Percentiles rank a stretch among this genome's conserved stretches.
Evolutionary conservation across 1,140 invertebrate genomes (phyloP).

Genomic region (Propsilocerus akamusi): DNA sequence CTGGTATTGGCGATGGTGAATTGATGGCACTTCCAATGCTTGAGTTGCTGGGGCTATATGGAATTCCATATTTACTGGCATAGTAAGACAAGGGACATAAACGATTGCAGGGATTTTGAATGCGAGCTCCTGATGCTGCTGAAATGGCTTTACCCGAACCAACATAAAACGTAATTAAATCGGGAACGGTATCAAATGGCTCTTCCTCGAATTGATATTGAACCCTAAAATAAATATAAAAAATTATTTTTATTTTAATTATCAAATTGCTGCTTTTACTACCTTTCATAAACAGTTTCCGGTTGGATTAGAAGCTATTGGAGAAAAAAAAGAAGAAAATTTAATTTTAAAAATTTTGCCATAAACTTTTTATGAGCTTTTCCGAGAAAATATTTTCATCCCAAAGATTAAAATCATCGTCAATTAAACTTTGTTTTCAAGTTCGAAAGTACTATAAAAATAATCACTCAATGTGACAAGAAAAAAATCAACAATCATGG

Average conservation of each 20-base stretch:
- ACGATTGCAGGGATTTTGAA: slow-evolving; percentile 56
- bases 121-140: slow-evolving; percentile 39
- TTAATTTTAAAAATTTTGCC: not conserved
- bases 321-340: slow-evolving; percentile 6
- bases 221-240: slow-evolving; percentile 49
- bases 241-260: not conserved
- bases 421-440: slow-evolving; percentile 5
- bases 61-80: slow-evolving; percentile 22
- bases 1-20: slow-evolving; percentile 14
- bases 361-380: no score
- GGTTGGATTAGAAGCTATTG: slow-evolving; percentile 63
- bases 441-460: no score
- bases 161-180: slow-evolving; percentile 89
- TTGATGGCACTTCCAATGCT: slow-evolving; percentile 15
- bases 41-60: slow-evolving; percentile 16
- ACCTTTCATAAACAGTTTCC: slow-evolving; percentile 43
- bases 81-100: slow-evolving; percentile 36
- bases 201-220: slow-evolving; percentile 92
- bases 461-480: no score
- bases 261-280: not conserved
- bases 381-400: not conserved
- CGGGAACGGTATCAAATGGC: slow-evolving; percentile 79
- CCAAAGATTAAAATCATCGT: not conserved
- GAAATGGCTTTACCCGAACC: slow-evolving; percentile 41
- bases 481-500: no score